Evolutionary conservation across 2,797 vertebrate species (phyloP).

Genomic region (Myotis planiceps): DNA sequence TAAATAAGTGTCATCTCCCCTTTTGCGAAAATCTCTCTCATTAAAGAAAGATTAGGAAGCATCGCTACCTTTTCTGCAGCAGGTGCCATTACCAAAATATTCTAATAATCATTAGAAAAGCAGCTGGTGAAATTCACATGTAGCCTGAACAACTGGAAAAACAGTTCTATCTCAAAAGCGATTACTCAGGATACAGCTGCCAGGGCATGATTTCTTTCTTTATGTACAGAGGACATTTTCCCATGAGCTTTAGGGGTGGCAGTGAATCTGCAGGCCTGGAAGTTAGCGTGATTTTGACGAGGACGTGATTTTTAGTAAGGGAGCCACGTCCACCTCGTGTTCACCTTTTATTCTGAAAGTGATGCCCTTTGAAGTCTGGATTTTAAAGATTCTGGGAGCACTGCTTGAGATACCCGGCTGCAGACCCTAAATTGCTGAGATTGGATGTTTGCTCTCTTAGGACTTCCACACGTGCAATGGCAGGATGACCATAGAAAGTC

Average conservation of each 20-base stretch:
- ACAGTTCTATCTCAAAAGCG: background rate
- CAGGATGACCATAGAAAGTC: background rate
- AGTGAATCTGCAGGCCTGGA: background rate
- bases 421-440: background rate
- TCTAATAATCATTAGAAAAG: slow-evolving; percentile 42
- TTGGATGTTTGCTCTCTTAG: background rate
- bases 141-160: slow-evolving; percentile 12
- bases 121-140: slow-evolving; percentile 42
- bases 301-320: background rate
- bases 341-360: background rate
- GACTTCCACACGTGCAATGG: background rate
- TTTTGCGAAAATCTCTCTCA: background rate
- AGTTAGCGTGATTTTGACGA: background rate
- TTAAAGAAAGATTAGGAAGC: background rate
- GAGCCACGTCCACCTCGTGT: background rate
- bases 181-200: slow-evolving; percentile 4
- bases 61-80: background rate
- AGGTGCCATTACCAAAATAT: background rate
- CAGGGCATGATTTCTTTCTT: background rate
- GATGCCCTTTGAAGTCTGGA: background rate
- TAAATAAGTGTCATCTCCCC: slow-evolving; percentile 25
- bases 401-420: background rate
- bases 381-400: background rate
- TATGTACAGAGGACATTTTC: background rate
- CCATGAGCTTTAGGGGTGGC: background rate